A percentile compares a stretch with the other conserved stretches of the same genome.
Conservation (phyloP, 2,113 vertebrate species). For the Azemiops feae region DNA sequence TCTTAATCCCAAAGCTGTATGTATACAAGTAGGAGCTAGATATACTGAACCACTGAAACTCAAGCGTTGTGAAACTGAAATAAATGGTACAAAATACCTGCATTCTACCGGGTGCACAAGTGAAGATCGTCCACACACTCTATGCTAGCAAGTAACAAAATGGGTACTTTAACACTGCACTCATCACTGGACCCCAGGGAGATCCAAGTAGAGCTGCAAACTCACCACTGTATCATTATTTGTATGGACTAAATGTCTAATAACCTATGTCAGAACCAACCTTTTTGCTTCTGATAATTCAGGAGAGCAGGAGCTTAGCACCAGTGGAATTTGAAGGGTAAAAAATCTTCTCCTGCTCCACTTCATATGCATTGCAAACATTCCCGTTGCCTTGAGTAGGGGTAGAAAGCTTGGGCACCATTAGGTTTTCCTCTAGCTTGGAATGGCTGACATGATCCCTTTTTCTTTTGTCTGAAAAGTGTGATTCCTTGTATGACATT, state of each 20-base stretch:
- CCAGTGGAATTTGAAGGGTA: neutral
- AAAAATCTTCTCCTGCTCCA: neutral
- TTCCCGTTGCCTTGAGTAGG: neutral
- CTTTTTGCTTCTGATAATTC: neutral
- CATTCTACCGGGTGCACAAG: neutral
- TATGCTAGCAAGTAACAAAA: neutral
- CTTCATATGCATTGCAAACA: neutral
- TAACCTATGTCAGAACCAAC: neutral
- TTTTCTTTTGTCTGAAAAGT: neutral
- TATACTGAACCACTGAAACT: neutral
- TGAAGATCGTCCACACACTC: too few species aligned
- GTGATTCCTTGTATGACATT: neutral
- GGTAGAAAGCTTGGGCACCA: neutral
- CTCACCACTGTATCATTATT: neutral
- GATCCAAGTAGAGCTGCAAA: neutral
- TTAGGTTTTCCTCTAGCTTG: neutral
- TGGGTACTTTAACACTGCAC: neutral
- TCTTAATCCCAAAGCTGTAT: neutral
- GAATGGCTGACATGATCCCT: neutral
- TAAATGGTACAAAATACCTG: neutral
- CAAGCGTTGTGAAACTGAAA: neutral
- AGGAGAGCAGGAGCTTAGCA: neutral
- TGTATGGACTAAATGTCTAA: neutral
- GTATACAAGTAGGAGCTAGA: neutral
- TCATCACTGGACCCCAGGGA: neutral